Percentiles rank a stretch among this genome's conserved stretches.
phyloP scores from a whole-genome alignment of 2,888 invertebrate genomes.

The Pterobdella sp. region DNA sequence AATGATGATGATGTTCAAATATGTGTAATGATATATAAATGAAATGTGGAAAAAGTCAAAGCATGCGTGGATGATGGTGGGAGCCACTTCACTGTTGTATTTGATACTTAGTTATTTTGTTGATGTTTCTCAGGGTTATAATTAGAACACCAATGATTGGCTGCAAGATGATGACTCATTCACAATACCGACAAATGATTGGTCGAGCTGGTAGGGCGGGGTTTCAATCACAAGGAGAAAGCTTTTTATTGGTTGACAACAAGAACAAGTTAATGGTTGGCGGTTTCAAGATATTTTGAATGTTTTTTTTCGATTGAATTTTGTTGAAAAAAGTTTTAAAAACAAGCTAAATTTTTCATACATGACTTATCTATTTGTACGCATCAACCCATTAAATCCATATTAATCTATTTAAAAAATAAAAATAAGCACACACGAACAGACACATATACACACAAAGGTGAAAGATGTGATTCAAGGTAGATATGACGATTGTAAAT shows the following conservation, averaged over 20 bases:
- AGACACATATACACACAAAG: conserved; percentile 36
- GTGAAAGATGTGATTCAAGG: conserved; percentile 53
- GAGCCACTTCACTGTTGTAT: too few species aligned
- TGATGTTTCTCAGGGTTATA: conserved; percentile 60
- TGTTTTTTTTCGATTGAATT: not conserved
- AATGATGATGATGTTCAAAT: too few species aligned
- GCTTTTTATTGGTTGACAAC: conserved; percentile 60
- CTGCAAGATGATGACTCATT: conserved; percentile 63
- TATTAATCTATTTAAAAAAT: too few species aligned
- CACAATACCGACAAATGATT: conserved; percentile 87
- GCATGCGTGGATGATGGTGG: too few species aligned
- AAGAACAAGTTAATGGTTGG: conserved; percentile 35
- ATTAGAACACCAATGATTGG: conserved; percentile 77
- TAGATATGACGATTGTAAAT: conserved; percentile 61
- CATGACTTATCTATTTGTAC: conserved; percentile 9
- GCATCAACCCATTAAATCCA: too few species aligned
- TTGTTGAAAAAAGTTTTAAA: conserved; percentile 2
- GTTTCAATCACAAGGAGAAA: conserved; percentile 71
- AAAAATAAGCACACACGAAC: not conserved
- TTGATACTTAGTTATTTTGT: too few species aligned
- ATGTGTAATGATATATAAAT: too few species aligned
- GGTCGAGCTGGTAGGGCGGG: conserved; percentile 90
- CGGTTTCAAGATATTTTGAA: not conserved
- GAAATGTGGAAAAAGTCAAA: too few species aligned
- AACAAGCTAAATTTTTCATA: conserved; percentile 6